Evolutionary conservation across 2,797 vertebrate species (phyloP), one percentile per base, ranked within the genome.

Genomic region (Sciurus carolinensis): DNA sequence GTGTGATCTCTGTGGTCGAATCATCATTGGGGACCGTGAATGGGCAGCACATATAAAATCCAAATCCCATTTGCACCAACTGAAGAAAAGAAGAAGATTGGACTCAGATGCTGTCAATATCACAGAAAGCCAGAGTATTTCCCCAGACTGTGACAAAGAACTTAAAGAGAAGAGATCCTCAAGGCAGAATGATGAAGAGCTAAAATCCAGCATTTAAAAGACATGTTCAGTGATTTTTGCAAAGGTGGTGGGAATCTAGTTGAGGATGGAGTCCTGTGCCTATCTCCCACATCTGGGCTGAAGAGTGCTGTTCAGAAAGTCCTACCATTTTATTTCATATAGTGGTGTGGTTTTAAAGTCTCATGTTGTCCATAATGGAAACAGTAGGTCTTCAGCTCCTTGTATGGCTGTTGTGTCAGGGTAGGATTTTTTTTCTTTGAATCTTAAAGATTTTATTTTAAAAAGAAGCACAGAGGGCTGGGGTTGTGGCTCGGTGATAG

Each of bases 11-110:
- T 99, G 99, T 22, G 97, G 98, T 97, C 99, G 99, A 77, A 96
- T 99, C 90, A 99, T 99, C 98, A 99, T 99, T 1, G 99, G 99
- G 14, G 99, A 99, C 98, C 98, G 99, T 80, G 99, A 99, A 97
- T 99, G 99, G 99, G 98, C 99, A 98, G 99, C 99, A 97, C 99
- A 99, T 98, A 98, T 99, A 12, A 99, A 99, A 67, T 99, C 99
- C 95, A 99, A 99, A 97, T 99, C 99, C 95, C 99, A 99, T 98
- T 98, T 98, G 97, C 97, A 99, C 97, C 99, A 99, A 8, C 95
- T 99, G 96, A 99, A 98, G 98, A 99, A 99, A 98, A 99, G 98
- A 96, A 99, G 98, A 97, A 99, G 98, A 98, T 93, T 95, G 11
- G 98, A 99, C 33, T 93, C 67, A 0, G 76, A 84, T 17, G 87